phyloP scores from a whole-genome alignment of 2,113 vertebrate genomes.

The Pollimyrus isidori region DNA sequence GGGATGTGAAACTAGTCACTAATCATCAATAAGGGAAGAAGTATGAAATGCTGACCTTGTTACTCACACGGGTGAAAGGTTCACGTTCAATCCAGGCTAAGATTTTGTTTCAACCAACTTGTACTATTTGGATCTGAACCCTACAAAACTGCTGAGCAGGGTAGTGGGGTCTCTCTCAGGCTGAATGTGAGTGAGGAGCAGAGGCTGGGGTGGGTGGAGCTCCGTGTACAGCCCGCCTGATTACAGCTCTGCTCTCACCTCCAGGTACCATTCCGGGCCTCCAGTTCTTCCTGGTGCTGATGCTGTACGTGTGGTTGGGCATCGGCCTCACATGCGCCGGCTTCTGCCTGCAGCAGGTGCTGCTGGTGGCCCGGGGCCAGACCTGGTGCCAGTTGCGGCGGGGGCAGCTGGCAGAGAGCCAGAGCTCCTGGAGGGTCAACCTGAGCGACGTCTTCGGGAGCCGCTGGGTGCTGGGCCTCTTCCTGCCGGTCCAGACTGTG shows the following conservation, averaged over 20 bases:
- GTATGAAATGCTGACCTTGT: not conserved
- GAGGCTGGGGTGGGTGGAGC: not conserved
- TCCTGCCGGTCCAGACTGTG: conserved; percentile 77
- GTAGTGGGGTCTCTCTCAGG: not conserved
- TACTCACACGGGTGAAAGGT: not conserved
- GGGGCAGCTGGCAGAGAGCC: conserved; percentile 61
- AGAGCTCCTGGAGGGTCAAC: conserved; percentile 77
- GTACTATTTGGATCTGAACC: too few species aligned
- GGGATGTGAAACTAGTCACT: not conserved
- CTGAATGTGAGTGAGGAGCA: not conserved
- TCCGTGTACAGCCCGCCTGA: not conserved
- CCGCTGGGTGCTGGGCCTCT: conserved; percentile 81
- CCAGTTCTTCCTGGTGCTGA: conserved; percentile 93
- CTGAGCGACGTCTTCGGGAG: conserved; percentile 86
- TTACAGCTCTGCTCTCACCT: not conserved
- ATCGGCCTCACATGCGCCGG: conserved; percentile 88
- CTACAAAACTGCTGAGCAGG: not conserved
- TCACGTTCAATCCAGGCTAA: not conserved
- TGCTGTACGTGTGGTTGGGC: conserved; percentile 96
- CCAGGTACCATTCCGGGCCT: conserved; percentile 82
- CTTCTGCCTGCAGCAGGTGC: conserved; percentile 94
- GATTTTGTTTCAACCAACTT: not conserved
- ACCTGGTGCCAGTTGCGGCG: conserved; percentile 83
- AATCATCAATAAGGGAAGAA: not conserved
- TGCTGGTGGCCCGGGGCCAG: conserved; percentile 85